These are phyloP conservation scores for crab-eating macaque (Macaca fascicularis) DNA, from an alignment of 2,113 vertebrate species.

Conservation along the genomic window DNA sequence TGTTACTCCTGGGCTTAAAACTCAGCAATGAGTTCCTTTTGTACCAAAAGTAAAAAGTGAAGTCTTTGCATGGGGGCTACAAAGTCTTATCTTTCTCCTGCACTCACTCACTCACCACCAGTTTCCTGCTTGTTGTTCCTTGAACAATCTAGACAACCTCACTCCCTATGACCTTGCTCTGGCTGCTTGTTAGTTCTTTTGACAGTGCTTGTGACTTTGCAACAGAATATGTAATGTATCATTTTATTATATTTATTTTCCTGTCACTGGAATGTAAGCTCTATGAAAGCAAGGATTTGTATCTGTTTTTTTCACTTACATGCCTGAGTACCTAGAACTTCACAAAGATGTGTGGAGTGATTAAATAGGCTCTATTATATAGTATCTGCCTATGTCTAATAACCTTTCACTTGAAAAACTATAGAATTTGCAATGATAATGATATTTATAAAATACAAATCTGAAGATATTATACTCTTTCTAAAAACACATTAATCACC, in stretches of 20 bases:
- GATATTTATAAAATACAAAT: neutral
- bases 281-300: neutral
- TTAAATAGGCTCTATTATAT: neutral
- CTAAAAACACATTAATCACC: neutral
- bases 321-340: neutral
- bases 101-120: neutral
- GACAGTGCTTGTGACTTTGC: neutral
- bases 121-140: neutral
- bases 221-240: neutral
- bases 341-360: neutral
- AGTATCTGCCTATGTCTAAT: neutral
- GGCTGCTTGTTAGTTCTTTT: neutral
- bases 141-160: neutral
- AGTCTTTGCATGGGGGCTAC: fast-evolving
- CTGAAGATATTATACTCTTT: neutral
- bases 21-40: neutral
- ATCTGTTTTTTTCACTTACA: neutral
- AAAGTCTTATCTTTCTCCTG: neutral
- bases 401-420: neutral
- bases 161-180: neutral
- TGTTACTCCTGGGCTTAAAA: neutral
- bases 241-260: neutral
- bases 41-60: neutral
- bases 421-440: neutral
- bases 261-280: neutral